Base-by-base conservation (phyloP, 2,797 vertebrate genomes). In the Clarias laeviceps region DNA sequence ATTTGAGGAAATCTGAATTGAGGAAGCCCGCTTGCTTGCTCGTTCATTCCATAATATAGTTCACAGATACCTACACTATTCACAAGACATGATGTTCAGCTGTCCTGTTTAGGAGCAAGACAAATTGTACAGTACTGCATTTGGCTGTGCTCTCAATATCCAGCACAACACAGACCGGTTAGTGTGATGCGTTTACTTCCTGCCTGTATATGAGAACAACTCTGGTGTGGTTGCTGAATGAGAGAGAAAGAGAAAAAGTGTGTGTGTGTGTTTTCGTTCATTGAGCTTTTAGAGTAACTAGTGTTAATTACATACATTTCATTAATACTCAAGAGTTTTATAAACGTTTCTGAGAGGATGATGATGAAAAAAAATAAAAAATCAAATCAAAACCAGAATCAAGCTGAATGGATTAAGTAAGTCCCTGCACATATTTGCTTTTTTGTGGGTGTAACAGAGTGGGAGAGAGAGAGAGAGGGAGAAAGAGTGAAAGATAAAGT, bases 391-490 rank as follows among this genome's bases (percentile, higher is more conserved):
- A 79, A 40, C 15, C 27, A 32, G 24, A 70, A 82, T 70, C n/a
- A 69, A 32, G 62, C 64, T 34, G 6, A 79, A 79, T 40, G 77
- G 77, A 79, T n/a, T 40, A 45, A 64, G 50, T 37, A 37, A 40
- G 4, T 89, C 87, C 88, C 87, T 89, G 87, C 62, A 61, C 70
- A 64, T 65, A 14, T 62, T 6, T 80, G 34, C 12, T 5, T 70
- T 4, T 61, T 9, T 68, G 29, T 69, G 61, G 61, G 32, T 79
- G 20, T 86, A 50, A 50, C 9, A 50, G 45, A 8, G 40, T 11
- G 45, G 12, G 45, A 50, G 45, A 50, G 45, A 50, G 45, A 12
- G 45, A 12, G 45, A 50, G 45, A 11, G 40, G 8, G 37, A 37
- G 40, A 45, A 9, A 45, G 7, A 45, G 45, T 45, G 61, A 80